Percentiles rank a stretch among this genome's conserved stretches.
These are phyloP conservation scores for Scortum barcoo DNA, from an alignment of 2,113 vertebrate genomes.

Conservation along the genomic window DNA sequence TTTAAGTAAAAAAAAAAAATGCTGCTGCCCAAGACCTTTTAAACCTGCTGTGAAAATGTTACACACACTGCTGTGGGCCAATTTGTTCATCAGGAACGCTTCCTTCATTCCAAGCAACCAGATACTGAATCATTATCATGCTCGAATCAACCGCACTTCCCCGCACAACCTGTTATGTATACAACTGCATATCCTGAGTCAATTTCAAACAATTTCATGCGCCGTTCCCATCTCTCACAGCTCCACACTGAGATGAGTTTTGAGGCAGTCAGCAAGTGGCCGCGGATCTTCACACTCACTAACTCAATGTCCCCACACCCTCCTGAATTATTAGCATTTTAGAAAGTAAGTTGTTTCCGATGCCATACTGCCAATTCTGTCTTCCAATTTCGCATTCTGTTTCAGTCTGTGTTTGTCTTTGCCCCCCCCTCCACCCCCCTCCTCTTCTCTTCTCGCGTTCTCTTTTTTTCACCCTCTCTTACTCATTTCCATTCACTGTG, in stretches of 20 bases:
- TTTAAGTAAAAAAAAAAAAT: constrained; percentile 3
- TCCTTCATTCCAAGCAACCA: constrained; percentile 23
- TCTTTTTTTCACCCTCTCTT: constrained; percentile 43
- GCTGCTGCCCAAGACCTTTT: constrained; percentile 4
- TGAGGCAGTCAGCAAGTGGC: constrained; percentile 26
- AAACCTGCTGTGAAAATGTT: constrained; percentile 34
- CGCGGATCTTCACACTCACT: constrained; percentile 49
- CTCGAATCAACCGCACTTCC: constrained; percentile 43
- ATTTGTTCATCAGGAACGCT: background rate
- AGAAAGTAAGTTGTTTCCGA: constrained; percentile 74
- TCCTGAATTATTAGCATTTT: constrained; percentile 68
- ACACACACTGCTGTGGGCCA: constrained; percentile 4
- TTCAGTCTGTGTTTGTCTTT: constrained; percentile 79
- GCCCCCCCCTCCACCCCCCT: background rate
- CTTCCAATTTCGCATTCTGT: constrained; percentile 84
- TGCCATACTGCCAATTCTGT: constrained; percentile 68
- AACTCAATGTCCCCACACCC: constrained; percentile 54
- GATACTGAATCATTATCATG: constrained; percentile 22
- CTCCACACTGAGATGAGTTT: constrained; percentile 33
- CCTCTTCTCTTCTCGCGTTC: background rate
- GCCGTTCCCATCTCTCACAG: constrained; percentile 5
- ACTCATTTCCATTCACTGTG: constrained; percentile 85
- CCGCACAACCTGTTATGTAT: constrained; percentile 59
- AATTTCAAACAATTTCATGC: constrained; percentile 58
- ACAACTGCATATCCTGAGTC: constrained; percentile 60